Evolutionary conservation across 2,797 vertebrate species (phyloP).

Genomic region (Pagetopsis macropterus): DNA sequence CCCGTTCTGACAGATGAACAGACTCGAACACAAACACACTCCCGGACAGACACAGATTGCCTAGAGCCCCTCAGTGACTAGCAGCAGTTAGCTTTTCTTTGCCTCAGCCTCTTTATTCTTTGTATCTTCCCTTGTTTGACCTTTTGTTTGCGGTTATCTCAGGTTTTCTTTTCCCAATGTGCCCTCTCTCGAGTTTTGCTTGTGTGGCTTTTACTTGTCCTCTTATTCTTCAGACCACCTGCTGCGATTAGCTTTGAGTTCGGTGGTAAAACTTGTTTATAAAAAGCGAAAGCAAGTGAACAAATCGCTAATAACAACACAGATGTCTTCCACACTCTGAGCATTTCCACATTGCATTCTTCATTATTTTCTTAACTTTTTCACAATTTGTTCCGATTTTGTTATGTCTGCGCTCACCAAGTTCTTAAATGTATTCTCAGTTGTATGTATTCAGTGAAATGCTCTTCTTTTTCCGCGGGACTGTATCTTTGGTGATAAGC

Average conservation of each 20-base stretch:
- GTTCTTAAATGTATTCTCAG: slow-evolving; percentile 36
- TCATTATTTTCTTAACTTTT: not conserved
- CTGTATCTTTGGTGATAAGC: slow-evolving; percentile 66
- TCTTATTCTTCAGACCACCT: slow-evolving; percentile 38
- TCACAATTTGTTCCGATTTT: slow-evolving; percentile 13
- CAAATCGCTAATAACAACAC: slow-evolving; percentile 23
- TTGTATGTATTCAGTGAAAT: slow-evolving; percentile 28
- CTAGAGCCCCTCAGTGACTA: slow-evolving; percentile 40
- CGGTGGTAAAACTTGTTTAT: slow-evolving; percentile 26
- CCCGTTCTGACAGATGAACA: slow-evolving; percentile 59
- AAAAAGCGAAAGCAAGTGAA: slow-evolving; percentile 26
- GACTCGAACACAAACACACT: slow-evolving; percentile 27
- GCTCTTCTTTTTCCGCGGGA: slow-evolving; percentile 12
- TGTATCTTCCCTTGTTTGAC: slow-evolving; percentile 35
- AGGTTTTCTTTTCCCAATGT: not conserved
- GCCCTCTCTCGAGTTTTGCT: slow-evolving; percentile 21
- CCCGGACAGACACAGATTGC: slow-evolving; percentile 42
- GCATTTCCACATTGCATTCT: slow-evolving; percentile 6
- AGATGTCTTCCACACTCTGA: not conserved
- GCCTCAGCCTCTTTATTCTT: slow-evolving; percentile 33
- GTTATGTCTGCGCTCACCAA: slow-evolving; percentile 29
- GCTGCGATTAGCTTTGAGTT: slow-evolving; percentile 33
- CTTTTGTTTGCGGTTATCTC: slow-evolving; percentile 41
- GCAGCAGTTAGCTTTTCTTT: slow-evolving; percentile 31
- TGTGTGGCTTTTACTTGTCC: slow-evolving; percentile 34